Evolutionary conservation across 2,888 invertebrate species (phyloP).

Genomic region (Ormyrus labotus): DNA sequence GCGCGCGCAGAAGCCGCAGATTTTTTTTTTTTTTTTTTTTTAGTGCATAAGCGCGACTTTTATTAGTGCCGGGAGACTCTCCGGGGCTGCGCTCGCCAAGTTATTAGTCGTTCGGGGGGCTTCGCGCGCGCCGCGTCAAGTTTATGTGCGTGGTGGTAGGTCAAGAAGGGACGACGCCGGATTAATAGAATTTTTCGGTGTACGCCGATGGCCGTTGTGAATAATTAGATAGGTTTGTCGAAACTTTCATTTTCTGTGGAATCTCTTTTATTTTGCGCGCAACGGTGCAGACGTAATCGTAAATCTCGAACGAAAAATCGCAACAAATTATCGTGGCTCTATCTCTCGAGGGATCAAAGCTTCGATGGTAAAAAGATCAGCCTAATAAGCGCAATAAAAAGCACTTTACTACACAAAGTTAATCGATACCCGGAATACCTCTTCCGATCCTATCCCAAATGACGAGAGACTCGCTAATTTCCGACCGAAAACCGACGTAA

Average conservation of each 20-base stretch:
- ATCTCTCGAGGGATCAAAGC: too few species aligned
- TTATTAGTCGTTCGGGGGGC: conserved; percentile 38
- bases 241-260: too few species aligned
- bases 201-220: too few species aligned
- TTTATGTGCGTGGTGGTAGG: too few species aligned
- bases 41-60: conserved; percentile 51
- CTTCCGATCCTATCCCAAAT: conserved; percentile 11
- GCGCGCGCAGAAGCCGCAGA: conserved; percentile 51
- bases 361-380: too few species aligned
- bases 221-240: too few species aligned
- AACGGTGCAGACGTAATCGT: too few species aligned
- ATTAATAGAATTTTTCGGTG: too few species aligned
- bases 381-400: not conserved
- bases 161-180: too few species aligned
- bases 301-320: too few species aligned
- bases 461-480: conserved; percentile 14
- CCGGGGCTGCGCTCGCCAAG: conserved; percentile 33
- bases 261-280: too few species aligned
- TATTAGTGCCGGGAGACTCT: conserved; percentile 43
- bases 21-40: conserved; percentile 17
- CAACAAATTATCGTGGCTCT: too few species aligned
- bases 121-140: not conserved
- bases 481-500: conserved; percentile 18
- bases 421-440: conserved; percentile 8
- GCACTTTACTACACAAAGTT: conserved; percentile 9